Evolutionary conservation across 2,888 invertebrate genomes (phyloP), one percentile per base, ranked within the genome.

Genomic region (Tinea semifulvella): DNA sequence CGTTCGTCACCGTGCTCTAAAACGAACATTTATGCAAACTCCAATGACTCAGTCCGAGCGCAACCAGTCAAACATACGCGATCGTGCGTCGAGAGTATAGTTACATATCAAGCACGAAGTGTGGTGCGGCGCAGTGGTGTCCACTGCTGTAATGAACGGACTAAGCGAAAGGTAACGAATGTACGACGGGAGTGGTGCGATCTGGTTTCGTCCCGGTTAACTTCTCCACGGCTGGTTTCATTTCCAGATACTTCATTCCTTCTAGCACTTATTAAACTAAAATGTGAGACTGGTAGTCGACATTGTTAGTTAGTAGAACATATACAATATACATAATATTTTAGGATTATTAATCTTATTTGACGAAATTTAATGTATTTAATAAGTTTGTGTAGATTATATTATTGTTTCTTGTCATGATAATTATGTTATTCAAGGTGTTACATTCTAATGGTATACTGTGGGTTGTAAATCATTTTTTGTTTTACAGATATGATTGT

Each of bases 251-350:
- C 69, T 74, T 73, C 68, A 60, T 73, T 74, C 66, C 67, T 77
- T 75, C 69, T 79, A 77, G 73, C 72, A 72, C 73, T 72, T 73
- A 73, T 73, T 68, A 66, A 69, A 74, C 76, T 76, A 79, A 77
- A 75, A 79, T 77, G 77, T 80, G 79, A 80, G 80, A 80, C 80
- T 80, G 80, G 79, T 80, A 79, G 79, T 77, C 79, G 64, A 75
- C 77, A 77, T 77, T 79, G 65, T 74, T 80, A 80, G 77, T 70
- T 69, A 61, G 68, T 80, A 79, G 76, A 67, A 64, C 67, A 65
- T 75, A 73, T 73, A 74, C 40, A 36, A 36, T 36, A 40, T 40
- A 40, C 66, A 73, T 71, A 65, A 68, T 68, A 69, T 68, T 75
- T 72, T 74, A 75, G 72, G 67, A 57, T 65, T 56, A 57, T 64